Conservation (phyloP, 2,797 vertebrate genomes). For the Paedocypris micromegethes region DNA sequence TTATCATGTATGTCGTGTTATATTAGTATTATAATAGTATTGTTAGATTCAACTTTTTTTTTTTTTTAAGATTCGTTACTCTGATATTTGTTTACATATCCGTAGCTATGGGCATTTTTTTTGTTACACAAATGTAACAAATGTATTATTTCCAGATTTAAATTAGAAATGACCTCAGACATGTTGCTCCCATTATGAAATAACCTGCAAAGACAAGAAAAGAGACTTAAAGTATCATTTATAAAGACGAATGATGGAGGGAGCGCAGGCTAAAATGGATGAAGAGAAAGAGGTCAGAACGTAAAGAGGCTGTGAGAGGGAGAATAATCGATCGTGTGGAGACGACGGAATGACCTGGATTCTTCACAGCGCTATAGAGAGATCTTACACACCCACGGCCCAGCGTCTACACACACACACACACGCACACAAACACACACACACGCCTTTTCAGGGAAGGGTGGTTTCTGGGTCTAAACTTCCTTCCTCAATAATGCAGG, state of each 20-base stretch:
- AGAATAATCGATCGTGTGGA: background rate
- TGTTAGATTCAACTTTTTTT: too few species aligned
- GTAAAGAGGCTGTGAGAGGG: background rate
- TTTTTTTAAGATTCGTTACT: too few species aligned
- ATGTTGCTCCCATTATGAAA: too few species aligned
- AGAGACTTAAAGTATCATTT: background rate
- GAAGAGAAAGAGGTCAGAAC: slow-evolving; percentile 10
- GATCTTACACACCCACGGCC: slow-evolving; percentile 15
- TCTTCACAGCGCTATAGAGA: slow-evolving; percentile 4
- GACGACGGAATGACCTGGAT: slow-evolving; percentile 13
- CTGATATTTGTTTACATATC: too few species aligned
- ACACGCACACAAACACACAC: slow-evolving; percentile 16
- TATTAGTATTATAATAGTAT: too few species aligned
- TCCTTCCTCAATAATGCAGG: slow-evolving; percentile 37
- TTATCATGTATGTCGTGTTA: too few species aligned
- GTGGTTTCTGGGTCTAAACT: slow-evolving; percentile 24
- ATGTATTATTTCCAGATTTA: too few species aligned
- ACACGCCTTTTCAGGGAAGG: slow-evolving; percentile 33
- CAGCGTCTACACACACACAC: slow-evolving; percentile 22
- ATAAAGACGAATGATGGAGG: slow-evolving; percentile 1
- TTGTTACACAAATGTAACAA: too few species aligned
- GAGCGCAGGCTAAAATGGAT: background rate
- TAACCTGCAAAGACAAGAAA: too few species aligned
- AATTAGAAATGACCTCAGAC: too few species aligned
- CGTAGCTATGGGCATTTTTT: too few species aligned